Conservation (phyloP, 2,888 invertebrate genomes). For the Cancer borealis region DNA sequence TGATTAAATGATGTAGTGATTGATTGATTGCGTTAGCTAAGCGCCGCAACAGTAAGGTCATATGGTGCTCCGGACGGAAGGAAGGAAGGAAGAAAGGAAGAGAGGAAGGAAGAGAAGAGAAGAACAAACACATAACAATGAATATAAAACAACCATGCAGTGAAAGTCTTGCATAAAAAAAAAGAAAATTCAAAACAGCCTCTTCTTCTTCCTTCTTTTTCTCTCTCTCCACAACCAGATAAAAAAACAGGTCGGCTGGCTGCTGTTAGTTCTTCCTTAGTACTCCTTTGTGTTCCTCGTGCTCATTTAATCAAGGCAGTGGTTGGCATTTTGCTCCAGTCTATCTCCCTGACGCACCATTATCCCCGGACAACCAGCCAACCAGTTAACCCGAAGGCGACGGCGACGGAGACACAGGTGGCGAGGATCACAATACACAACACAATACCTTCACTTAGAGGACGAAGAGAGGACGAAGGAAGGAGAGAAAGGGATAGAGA, state of each 20-base stretch:
- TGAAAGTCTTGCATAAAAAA: not conserved
- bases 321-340: not conserved
- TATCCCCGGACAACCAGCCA: not conserved
- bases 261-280: too few species aligned
- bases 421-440: not conserved
- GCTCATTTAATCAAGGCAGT: not conserved
- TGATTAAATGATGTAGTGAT: not conserved
- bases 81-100: not conserved
- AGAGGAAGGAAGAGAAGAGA: not conserved
- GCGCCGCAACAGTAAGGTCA: not conserved
- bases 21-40: not conserved
- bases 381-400: not conserved
- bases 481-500: not conserved
- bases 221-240: too few species aligned
- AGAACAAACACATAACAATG: not conserved
- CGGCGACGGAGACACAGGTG: not conserved
- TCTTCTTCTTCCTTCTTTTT: not conserved
- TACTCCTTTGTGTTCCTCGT: not conserved
- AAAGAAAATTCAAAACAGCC: not conserved
- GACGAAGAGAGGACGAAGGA: not conserved
- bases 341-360: not conserved
- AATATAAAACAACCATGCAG: not conserved
- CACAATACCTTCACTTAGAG: not conserved
- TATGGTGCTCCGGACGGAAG: not conserved
- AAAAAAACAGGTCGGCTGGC: too few species aligned